phyloP scores from a whole-genome alignment of 2,888 invertebrate genomes.

The Dugesia japonica region DNA sequence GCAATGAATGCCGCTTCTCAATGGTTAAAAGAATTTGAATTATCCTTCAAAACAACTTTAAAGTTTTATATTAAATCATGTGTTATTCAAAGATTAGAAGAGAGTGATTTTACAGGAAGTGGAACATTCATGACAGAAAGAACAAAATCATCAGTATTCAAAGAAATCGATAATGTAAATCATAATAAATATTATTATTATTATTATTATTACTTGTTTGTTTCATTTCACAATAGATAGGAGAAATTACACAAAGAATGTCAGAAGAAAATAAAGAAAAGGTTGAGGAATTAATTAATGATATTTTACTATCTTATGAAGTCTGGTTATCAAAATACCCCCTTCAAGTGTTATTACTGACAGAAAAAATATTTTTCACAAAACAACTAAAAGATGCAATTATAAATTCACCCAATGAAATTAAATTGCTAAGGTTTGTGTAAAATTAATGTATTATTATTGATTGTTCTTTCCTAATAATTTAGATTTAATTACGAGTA shows the following conservation, averaged over 20 bases:
- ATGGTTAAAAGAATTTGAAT: background rate
- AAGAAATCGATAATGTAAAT: background rate
- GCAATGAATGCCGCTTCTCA: background rate
- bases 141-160: background rate
- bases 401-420: background rate
- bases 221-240: background rate
- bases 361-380: background rate
- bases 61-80: slow-evolving; percentile 1
- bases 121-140: background rate
- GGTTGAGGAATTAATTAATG: background rate
- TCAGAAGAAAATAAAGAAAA: background rate
- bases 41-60: background rate
- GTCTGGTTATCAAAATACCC: background rate
- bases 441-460: too few relatives aligned
- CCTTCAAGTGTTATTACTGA: background rate
- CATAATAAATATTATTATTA: background rate
- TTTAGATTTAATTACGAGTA: too few relatives aligned
- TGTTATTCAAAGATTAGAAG: background rate
- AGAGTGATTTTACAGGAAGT: background rate
- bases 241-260: background rate
- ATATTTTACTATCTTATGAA: background rate
- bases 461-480: too few relatives aligned
- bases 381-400: background rate
- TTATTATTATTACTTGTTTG: background rate
- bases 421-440: too few relatives aligned